Conservation (phyloP, 2,113 vertebrate species). For the Hippocampus abdominalis region DNA sequence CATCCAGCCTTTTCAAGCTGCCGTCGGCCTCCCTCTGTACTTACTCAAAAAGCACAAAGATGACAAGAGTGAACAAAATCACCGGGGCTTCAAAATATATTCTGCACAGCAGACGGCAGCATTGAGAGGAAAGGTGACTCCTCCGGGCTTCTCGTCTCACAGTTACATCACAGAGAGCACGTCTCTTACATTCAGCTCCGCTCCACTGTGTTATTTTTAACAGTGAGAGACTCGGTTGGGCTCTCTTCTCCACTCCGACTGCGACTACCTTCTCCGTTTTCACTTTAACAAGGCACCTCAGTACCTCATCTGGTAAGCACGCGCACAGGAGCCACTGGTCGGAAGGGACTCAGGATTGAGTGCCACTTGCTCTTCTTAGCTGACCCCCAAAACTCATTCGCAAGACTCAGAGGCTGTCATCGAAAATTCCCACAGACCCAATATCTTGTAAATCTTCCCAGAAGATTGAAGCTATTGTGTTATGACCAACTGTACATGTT, state of each 20-base stretch:
- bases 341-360: neutral
- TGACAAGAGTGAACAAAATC: neutral
- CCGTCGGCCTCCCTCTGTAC: neutral
- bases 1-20: neutral
- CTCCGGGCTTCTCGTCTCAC: slow-evolving; percentile 21
- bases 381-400: neutral
- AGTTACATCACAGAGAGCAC: slow-evolving; percentile 33
- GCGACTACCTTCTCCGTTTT: neutral
- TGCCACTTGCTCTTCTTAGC: neutral
- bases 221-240: slow-evolving; percentile 1
- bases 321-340: slow-evolving; percentile 2
- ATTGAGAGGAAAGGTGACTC: slow-evolving; percentile 19
- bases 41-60: neutral
- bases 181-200: slow-evolving; percentile 1
- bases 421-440: neutral
- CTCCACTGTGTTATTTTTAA: slow-evolving; percentile 41
- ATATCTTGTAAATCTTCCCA: neutral
- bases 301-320: neutral
- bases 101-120: slow-evolving; percentile 6
- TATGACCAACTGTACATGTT: neutral
- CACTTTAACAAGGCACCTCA: neutral
- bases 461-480: neutral
- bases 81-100: neutral
- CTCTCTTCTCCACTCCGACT: neutral
- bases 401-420: neutral